A percentile compares a stretch with the other conserved stretches of the same genome.
Evolutionary conservation across 2,113 vertebrate species (phyloP).

Genomic region (Sinosuthora webbiana): DNA sequence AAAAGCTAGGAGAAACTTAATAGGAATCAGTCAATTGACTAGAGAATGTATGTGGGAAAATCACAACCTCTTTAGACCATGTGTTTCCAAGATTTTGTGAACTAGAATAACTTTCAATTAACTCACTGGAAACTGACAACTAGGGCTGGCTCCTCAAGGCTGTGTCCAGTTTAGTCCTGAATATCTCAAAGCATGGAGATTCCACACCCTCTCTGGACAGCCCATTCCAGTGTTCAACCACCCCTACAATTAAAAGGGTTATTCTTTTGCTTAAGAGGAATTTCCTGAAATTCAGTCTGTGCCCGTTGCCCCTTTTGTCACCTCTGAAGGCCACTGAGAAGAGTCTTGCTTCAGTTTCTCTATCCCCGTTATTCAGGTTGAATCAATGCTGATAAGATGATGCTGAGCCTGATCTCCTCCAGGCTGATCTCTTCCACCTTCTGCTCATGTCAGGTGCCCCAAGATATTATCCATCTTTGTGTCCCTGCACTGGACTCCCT

Average conservation of each 20-base stretch:
- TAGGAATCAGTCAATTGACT: background rate
- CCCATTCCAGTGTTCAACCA: background rate
- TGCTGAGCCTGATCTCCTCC: background rate
- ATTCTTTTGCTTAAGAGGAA: background rate
- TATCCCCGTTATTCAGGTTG: background rate
- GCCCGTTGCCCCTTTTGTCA: background rate
- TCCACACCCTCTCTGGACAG: background rate
- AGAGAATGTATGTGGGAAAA: background rate
- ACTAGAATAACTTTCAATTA: background rate
- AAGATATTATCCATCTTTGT: background rate
- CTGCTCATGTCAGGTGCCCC: background rate
- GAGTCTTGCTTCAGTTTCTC: background rate
- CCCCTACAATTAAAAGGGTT: background rate
- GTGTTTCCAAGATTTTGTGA: background rate
- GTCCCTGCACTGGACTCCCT: background rate
- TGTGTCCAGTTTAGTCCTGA: background rate
- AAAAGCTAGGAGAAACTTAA: background rate
- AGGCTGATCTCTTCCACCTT: background rate
- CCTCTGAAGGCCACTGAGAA: background rate
- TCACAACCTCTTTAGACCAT: background rate
- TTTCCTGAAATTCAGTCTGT: background rate
- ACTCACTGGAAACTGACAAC: background rate
- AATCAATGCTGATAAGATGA: background rate
- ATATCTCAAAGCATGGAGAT: background rate
- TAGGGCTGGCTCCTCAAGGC: background rate